Base-by-base conservation (phyloP, 2,888 invertebrate species). In the Siphlonurus alternatus region DNA sequence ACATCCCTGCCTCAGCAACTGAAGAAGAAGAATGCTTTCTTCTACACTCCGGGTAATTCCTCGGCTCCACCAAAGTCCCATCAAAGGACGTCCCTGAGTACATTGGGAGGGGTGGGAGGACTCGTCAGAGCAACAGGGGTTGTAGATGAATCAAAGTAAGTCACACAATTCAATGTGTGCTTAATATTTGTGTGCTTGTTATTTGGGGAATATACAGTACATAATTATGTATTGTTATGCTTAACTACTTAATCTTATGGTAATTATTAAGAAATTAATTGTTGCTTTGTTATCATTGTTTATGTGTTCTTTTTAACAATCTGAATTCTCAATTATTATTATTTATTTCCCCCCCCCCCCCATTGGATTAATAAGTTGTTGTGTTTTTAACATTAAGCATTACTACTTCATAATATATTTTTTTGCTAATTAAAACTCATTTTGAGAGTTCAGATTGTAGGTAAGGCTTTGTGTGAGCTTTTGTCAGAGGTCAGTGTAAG, bases 131-230 rank as follows among this genome's bases (percentile, higher is more conserved):
- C 19, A 20, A 3, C 56, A n/a, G 22, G 56, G 56, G 56, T 56
- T 56, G 56, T 56, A 22, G 56, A 56, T n/a, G 56, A 56, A n/a
- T 56, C 56, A 56, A 56, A 56, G 56, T 56, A 56, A 56, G 56
- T 56, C 19, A 22, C 56, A 22, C 56, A 10, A 56, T n/a, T 51
- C 22, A 10, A 38, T n/a, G 19, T 38, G 38, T 38, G 38, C 15
- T 15, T 38, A n/a, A n/a, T n/a, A n/a, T n/a, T n/a, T n/a, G n/a
- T n/a, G n/a, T n/a, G n/a, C n/a, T n/a, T n/a, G n/a, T n/a, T n/a
- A n/a, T n/a, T n/a, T n/a, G n/a, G n/a, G n/a, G n/a, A n/a, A n/a
- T n/a, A n/a, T n/a, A n/a, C n/a, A n/a, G n/a, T n/a, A n/a, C n/a
- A n/a, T n/a, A n/a, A n/a, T n/a, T n/a, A n/a, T n/a, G n/a, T n/a